Percentiles rank a stretch among this genome's conserved stretches.
Conservation (phyloP, 2,113 vertebrate genomes). For the Brienomyrus longianalis region DNA sequence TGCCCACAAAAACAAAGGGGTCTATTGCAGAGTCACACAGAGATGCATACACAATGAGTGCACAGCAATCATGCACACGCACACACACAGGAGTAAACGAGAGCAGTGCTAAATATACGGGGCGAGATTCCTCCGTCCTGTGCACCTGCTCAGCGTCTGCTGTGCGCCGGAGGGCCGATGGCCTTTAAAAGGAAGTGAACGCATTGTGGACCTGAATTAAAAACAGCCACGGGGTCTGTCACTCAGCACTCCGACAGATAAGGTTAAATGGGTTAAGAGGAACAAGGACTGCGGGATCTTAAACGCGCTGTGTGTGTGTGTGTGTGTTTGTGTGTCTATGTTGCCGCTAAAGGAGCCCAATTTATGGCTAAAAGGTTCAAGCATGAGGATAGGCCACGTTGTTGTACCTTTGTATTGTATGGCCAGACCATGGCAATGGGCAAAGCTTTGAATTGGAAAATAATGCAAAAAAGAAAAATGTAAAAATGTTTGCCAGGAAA, state of each 20-base stretch:
- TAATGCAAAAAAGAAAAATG: not conserved
- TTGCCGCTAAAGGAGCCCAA: not conserved
- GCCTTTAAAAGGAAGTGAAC: conserved; percentile 66
- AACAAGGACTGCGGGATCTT: conserved; percentile 29
- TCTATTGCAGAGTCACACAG: not conserved
- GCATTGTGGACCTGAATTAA: conserved; percentile 51
- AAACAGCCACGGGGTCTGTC: conserved; percentile 57
- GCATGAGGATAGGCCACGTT: not conserved
- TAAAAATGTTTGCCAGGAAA: not conserved
- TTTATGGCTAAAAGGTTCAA: not conserved
- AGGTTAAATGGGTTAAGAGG: conserved; percentile 54
- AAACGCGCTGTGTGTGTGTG: conserved; percentile 29
- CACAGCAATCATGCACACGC: not conserved
- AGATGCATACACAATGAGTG: not conserved
- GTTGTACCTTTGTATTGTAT: not conserved
- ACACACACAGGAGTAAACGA: conserved; percentile 46
- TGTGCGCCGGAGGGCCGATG: conserved; percentile 48
- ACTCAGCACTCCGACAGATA: conserved; percentile 51
- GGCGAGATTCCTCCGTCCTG: conserved; percentile 46
- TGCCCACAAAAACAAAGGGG: not conserved
- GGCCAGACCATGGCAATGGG: not conserved
- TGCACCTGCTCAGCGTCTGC: conserved; percentile 50
- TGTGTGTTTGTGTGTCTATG: not conserved
- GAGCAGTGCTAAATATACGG: conserved; percentile 59
- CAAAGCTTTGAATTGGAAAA: conserved; percentile 2